Percentiles rank a stretch among this genome's conserved stretches.
These are phyloP conservation scores for Cataglyphis livida DNA, from an alignment of 2,888 invertebrate species.

Conservation along the genomic window DNA sequence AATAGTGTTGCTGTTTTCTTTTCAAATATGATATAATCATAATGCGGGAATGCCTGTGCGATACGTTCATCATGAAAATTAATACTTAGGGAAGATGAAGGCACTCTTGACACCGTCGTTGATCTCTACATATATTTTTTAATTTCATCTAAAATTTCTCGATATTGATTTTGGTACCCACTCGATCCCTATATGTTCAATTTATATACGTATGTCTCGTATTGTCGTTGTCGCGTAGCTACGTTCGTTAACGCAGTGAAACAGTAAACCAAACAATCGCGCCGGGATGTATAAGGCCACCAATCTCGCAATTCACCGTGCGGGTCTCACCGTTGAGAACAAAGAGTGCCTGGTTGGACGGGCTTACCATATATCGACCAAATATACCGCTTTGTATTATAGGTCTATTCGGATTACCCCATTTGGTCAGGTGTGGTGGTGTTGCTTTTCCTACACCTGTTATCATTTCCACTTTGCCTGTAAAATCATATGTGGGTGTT, in stretches of 20 bases:
- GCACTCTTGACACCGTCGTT: background rate
- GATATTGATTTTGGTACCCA: constrained; percentile 7
- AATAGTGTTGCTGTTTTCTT: background rate
- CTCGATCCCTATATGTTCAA: constrained; percentile 35
- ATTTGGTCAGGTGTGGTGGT: constrained; percentile 87
- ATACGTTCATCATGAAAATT: background rate
- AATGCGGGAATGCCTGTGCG: background rate
- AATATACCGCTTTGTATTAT: constrained; percentile 90
- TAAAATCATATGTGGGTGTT: background rate
- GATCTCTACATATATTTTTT: background rate
- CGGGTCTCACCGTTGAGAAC: constrained; percentile 90
- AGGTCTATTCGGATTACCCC: constrained; percentile 89
- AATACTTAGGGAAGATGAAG: constrained; percentile 29
- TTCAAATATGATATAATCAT: background rate
- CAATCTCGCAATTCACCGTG: constrained; percentile 92
- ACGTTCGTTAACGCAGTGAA: constrained; percentile 86
- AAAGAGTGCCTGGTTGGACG: constrained; percentile 90
- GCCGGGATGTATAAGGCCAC: constrained; percentile 89
- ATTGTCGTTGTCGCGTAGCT: constrained; percentile 55
- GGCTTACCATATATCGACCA: constrained; percentile 91
- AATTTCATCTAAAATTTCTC: constrained; percentile 28
- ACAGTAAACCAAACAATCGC: constrained; percentile 89
- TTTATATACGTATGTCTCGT: constrained; percentile 52
- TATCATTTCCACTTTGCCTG: constrained; percentile 92
- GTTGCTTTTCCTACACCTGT: constrained; percentile 90